Percentiles rank a stretch among this genome's conserved stretches.
phyloP scores from a whole-genome alignment of 2,888 invertebrate species.

The Cataglyphis cursor region DNA sequence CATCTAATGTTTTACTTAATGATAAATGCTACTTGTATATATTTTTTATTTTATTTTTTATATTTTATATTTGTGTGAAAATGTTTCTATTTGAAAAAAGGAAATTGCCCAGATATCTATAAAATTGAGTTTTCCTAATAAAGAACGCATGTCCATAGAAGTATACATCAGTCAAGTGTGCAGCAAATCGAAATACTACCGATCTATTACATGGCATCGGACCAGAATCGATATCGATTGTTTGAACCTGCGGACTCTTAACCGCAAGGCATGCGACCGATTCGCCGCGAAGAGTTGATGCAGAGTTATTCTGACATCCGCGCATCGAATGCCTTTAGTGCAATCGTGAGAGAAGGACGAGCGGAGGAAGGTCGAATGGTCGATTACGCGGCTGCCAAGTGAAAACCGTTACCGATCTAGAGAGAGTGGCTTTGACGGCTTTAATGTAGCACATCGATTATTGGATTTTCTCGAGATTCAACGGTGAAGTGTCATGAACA shows the following conservation, averaged over 20 bases:
- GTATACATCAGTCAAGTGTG: neutral
- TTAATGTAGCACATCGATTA: constrained; percentile 13
- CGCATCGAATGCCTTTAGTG: constrained; percentile 68
- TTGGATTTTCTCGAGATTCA: neutral
- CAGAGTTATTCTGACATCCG: constrained; percentile 65
- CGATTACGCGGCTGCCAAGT: constrained; percentile 52
- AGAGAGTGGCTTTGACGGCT: neutral
- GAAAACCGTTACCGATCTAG: constrained; percentile 60
- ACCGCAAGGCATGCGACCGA: constrained; percentile 79
- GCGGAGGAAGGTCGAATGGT: constrained; percentile 59
- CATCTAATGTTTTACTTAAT: neutral
- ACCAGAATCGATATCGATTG: constrained; percentile 44
- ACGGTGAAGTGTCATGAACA: neutral
- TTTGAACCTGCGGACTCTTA: constrained; percentile 37
- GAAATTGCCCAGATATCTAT: neutral
- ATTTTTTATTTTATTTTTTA: neutral
- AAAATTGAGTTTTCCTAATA: neutral
- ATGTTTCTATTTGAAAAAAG: neutral
- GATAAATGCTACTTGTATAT: neutral
- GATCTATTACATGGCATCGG: constrained; percentile 42
- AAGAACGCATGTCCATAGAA: neutral
- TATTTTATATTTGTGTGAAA: neutral
- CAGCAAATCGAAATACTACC: constrained; percentile 37
- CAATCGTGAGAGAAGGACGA: constrained; percentile 66
- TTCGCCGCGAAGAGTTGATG: constrained; percentile 64